Base-by-base conservation (phyloP, 2,797 vertebrate species). In the Thripadectes ignobilis region DNA sequence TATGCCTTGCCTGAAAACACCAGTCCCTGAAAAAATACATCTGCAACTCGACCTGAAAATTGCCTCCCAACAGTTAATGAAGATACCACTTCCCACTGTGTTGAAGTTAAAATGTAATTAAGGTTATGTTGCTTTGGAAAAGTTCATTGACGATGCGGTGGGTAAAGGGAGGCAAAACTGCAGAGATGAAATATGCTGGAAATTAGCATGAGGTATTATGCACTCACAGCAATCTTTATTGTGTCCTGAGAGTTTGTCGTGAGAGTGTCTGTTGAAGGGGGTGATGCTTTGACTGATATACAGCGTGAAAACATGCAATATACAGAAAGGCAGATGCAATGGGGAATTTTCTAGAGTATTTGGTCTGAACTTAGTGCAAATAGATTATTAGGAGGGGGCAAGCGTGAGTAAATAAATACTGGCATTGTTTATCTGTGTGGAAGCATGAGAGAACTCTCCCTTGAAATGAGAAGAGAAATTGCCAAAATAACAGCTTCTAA, bases 281-380 rank as follows among this genome's bases (percentile, higher is more conserved):
- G 54, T 55, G 61, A 45, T 73, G 66, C 36, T 93, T 75, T 88
- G 36, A n/a, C 88, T 83, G 91, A 88, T 46, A 81, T 48, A 14
- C 77, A 92, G 93, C 1, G 8, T 88, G 95, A 95, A 96, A 96
- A 94, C 62, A 65, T 48, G 71, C 4, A 6, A 75, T 71, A 77
- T 86, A 62, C 59, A 67, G 79, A 52, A 94, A 72, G 54, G 75
- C 65, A 95, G 57, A 30, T 80, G 45, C 6, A 15, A 91, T 94
- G 89, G 95, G 91, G 81, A 92, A 91, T 92, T 93, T 96, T 97
- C 86, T 92, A 41, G 61, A 86, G 51, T 46, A 32, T 76, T 77
- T 19, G 41, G 48, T 94, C 89, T 57, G 85, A 95, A 91, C 68
- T 81, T 90, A 72, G 86, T n/a, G 51, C 84, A 86, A 95, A 80